A percentile compares a stretch with the other conserved stretches of the same genome.
These are phyloP conservation scores for Ptilonorhynchus violaceus DNA, from an alignment of 2,113 vertebrate species.

Conservation along the genomic window DNA sequence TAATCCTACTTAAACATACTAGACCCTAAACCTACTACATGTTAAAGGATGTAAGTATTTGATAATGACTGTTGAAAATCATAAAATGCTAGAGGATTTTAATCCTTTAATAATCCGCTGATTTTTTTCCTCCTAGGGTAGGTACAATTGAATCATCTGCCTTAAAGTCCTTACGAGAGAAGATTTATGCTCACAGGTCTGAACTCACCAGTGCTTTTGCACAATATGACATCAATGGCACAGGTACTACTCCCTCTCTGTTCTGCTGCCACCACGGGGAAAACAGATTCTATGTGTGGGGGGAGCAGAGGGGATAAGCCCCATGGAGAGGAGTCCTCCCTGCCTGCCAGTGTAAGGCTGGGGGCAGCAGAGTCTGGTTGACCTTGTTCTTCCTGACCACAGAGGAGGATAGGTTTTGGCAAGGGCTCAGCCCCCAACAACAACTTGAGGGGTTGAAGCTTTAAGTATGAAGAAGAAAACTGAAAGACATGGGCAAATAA, in stretches of 20 bases:
- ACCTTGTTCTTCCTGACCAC: not conserved
- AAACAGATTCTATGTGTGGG: fast-evolving
- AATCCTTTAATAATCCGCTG: not conserved
- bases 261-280: not conserved
- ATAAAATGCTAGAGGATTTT: not conserved
- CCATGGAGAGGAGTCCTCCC: not conserved
- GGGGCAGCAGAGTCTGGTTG: not conserved
- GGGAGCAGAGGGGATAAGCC: not conserved
- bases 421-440: not conserved
- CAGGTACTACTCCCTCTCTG: slow-evolving; percentile 71
- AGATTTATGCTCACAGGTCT: slow-evolving; percentile 83
- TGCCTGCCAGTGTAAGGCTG: not conserved
- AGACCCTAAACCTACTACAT: not conserved
- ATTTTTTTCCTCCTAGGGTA: slow-evolving; percentile 74
- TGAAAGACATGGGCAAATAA: not conserved
- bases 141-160: slow-evolving; percentile 84
- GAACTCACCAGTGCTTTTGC: slow-evolving; percentile 83
- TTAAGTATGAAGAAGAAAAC: not conserved
- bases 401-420: not conserved
- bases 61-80: not conserved
- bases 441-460: not conserved
- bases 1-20: not conserved
- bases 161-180: slow-evolving; percentile 85
- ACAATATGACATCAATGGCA: slow-evolving; percentile 73
- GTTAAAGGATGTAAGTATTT: not conserved